These are phyloP conservation scores for Galbula dea DNA, from an alignment of 2,113 vertebrate species.

Conservation along the genomic window DNA sequence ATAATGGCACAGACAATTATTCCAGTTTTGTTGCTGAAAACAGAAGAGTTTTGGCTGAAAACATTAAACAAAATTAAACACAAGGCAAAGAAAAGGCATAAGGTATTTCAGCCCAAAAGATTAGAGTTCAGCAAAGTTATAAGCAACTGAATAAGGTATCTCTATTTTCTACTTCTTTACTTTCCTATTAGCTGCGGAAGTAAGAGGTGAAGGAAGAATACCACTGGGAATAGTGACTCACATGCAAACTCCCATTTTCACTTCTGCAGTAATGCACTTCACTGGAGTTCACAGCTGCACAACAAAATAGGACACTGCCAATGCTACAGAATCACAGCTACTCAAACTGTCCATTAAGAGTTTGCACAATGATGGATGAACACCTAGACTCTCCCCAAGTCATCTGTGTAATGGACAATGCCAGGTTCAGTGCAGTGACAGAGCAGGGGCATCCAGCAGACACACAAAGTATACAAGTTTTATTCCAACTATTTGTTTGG, in stretches of 20 bases:
- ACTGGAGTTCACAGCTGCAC: neutral
- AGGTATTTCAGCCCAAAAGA: neutral
- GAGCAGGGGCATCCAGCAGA: neutral
- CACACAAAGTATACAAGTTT: too few species aligned
- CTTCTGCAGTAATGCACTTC: neutral
- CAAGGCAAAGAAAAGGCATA: neutral
- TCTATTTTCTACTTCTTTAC: neutral
- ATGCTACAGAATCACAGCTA: neutral
- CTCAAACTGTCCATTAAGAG: neutral
- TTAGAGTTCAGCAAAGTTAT: neutral
- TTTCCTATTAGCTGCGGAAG: neutral
- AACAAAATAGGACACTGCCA: neutral
- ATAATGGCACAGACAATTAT: neutral
- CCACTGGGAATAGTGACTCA: neutral
- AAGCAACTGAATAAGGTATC: neutral
- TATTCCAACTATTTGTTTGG: neutral
- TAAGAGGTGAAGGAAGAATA: neutral
- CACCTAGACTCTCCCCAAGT: neutral
- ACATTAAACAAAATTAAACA: slow-evolving; percentile 3
- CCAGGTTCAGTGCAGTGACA: neutral
- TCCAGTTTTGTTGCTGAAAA: neutral
- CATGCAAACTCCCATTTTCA: neutral
- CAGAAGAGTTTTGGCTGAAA: neutral
- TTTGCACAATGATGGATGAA: neutral
- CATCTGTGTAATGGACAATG: neutral